Evolutionary conservation across 2,888 invertebrate genomes (phyloP).

Genomic region (Pilophorus perplexus): DNA sequence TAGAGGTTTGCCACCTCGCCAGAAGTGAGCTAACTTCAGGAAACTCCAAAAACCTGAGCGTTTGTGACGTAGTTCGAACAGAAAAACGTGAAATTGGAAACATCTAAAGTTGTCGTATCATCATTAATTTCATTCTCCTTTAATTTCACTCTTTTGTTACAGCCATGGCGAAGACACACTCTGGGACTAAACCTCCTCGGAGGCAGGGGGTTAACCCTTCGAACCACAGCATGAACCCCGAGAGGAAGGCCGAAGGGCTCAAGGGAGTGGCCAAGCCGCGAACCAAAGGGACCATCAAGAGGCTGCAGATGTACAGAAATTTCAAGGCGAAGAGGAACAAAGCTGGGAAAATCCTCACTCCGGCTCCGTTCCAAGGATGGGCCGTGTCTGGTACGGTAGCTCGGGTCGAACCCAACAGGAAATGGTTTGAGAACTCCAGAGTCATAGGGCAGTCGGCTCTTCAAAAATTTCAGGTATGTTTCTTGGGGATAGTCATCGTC

Average conservation of each 20-base stretch:
- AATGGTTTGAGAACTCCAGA: conserved; percentile 98
- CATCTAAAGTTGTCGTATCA: too few species aligned
- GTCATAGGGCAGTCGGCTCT: conserved; percentile 89
- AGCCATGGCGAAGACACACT: conserved; percentile 73
- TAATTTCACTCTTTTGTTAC: background rate
- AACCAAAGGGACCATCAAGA: conserved; percentile 90
- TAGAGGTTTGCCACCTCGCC: too few species aligned
- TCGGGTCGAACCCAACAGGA: conserved; percentile 94
- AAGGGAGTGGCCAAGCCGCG: conserved; percentile 82
- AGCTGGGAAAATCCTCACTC: conserved; percentile 75
- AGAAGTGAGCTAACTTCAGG: too few species aligned
- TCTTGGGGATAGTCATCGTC: too few species aligned
- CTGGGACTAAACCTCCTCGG: conserved; percentile 70
- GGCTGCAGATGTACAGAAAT: conserved; percentile 97
- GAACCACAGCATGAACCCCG: conserved; percentile 93
- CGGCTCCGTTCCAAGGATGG: conserved; percentile 94
- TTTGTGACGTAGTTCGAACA: too few species aligned
- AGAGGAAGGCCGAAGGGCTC: conserved; percentile 71
- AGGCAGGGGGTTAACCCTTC: conserved; percentile 82
- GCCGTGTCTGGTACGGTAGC: conserved; percentile 82
- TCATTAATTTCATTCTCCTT: too few species aligned
- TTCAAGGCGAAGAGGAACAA: conserved; percentile 92
- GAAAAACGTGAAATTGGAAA: too few species aligned
- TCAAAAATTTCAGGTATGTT: conserved; percentile 74
- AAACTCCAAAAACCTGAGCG: too few species aligned